These are phyloP conservation scores for Monoplex corrugatus DNA, from an alignment of 2,888 invertebrate genomes.

Conservation along the genomic window DNA sequence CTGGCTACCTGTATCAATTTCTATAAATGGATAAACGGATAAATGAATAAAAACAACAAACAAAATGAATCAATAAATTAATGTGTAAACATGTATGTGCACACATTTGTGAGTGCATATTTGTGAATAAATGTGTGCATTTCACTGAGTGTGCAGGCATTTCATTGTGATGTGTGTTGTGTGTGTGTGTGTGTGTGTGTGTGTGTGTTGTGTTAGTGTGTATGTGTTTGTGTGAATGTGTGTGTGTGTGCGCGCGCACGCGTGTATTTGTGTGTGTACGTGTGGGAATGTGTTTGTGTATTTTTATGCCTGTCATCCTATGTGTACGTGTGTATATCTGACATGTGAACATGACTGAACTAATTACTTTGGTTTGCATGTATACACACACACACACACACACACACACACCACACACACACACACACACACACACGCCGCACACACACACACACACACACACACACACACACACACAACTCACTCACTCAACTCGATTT, in stretches of 20 bases:
- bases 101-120: not conserved
- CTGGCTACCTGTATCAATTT: too few species aligned
- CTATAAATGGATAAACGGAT: too few species aligned
- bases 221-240: not conserved
- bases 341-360: too few species aligned
- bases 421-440: too few species aligned
- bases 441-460: too few species aligned
- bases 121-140: not conserved
- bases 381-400: too few species aligned
- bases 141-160: not conserved
- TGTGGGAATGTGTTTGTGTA: not conserved
- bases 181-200: constrained; percentile 23
- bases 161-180: not conserved
- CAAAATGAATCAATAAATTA: not conserved
- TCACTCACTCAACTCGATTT: too few species aligned
- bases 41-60: not conserved
- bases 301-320: not conserved
- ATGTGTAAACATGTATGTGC: not conserved
- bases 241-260: not conserved
- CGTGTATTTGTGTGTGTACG: not conserved
- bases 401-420: too few species aligned
- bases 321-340: not conserved
- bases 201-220: not conserved
- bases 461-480: too few species aligned
- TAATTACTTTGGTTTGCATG: too few species aligned